These are phyloP conservation scores for Parazoanthus swiftii DNA, from an alignment of 92 coral and sea anemone genomes.

Conservation along the genomic window DNA sequence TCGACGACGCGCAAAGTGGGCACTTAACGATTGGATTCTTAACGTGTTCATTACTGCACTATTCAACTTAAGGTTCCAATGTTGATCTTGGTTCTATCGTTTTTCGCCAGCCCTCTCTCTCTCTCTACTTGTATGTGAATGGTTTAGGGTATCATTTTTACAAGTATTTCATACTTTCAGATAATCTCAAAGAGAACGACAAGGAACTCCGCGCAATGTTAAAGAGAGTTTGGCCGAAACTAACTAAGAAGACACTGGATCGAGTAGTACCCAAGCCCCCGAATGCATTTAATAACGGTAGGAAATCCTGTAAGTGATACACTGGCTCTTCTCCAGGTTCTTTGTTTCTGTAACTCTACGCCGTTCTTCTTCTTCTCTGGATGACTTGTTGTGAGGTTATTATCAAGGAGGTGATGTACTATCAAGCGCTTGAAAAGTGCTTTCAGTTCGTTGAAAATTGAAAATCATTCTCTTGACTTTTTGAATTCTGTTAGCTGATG, in stretches of 20 bases:
- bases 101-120: background rate
- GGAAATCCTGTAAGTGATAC: slow-evolving; percentile 29
- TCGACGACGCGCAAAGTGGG: too few relatives aligned
- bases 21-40: too few relatives aligned
- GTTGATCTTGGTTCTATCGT: background rate
- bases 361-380: background rate
- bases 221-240: slow-evolving; percentile 99
- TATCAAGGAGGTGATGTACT: background rate
- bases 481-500: too few relatives aligned
- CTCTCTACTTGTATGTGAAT: too few relatives aligned
- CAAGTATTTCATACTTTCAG: slow-evolving; percentile 46
- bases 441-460: background rate
- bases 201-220: slow-evolving; percentile 95
- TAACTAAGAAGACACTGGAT: slow-evolving; percentile 97
- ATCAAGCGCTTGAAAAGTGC: background rate
- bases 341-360: background rate
- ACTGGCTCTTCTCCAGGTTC: slow-evolving; percentile 9
- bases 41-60: background rate
- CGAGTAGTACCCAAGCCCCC: slow-evolving; percentile 99
- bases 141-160: background rate
- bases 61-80: too few relatives aligned
- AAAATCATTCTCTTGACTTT: too few relatives aligned
- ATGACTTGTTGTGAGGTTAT: background rate
- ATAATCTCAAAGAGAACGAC: slow-evolving; percentile 94
- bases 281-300: slow-evolving; percentile 86